Evolutionary conservation across 1,140 invertebrate genomes (phyloP).

Genomic region (Pogonomyrmex californicus): DNA sequence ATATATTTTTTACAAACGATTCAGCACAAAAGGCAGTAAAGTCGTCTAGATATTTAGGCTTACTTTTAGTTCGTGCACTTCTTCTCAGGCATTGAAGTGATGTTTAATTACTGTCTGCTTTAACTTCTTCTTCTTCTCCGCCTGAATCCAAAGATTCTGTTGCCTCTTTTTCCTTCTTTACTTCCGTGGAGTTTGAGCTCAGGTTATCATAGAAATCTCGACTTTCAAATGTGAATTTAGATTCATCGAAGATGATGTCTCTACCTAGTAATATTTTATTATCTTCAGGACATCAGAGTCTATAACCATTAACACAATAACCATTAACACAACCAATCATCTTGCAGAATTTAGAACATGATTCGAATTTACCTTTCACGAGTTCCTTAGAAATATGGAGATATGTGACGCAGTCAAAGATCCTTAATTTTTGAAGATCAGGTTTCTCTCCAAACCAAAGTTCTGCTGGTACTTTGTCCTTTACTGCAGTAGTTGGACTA

Average conservation of each 20-base stretch:
- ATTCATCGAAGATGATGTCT: background rate
- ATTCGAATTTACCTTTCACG: background rate
- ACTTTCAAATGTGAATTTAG: background rate
- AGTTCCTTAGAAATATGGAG: background rate
- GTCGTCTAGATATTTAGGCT: constrained; percentile 28
- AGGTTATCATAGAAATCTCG: background rate
- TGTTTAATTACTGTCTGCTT: background rate
- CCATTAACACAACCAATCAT: background rate
- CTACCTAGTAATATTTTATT: background rate
- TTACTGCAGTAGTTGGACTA: background rate
- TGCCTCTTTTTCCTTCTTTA: background rate
- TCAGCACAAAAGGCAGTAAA: constrained; percentile 51
- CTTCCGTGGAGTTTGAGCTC: background rate
- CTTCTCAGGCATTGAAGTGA: background rate
- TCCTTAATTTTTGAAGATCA: background rate
- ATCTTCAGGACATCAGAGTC: background rate
- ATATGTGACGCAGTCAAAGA: background rate
- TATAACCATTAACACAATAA: background rate
- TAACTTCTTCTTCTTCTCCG: background rate
- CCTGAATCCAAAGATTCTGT: background rate
- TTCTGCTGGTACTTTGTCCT: background rate
- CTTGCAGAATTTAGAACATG: background rate
- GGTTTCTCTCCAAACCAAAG: background rate
- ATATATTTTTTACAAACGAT: constrained; percentile 38
- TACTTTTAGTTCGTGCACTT: background rate